Percentiles rank a stretch among this genome's conserved stretches.
Evolutionary conservation across 2,797 vertebrate species (phyloP).

Genomic region (Takifugu rubripes): DNA sequence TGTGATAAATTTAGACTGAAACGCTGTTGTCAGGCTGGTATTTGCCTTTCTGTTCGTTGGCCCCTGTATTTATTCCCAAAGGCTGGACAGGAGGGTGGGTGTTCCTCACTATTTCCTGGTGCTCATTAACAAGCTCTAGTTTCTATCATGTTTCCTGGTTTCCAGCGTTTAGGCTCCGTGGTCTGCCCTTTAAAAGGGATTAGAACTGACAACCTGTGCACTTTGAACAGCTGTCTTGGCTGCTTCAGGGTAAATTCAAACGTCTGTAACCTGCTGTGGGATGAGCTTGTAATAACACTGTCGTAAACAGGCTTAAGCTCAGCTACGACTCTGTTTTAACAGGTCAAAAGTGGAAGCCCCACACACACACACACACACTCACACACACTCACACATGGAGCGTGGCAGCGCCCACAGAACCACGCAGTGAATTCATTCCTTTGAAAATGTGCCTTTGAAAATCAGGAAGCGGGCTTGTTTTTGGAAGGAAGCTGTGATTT

Average conservation of each 20-base stretch:
- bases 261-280: background rate
- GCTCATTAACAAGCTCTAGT: too few species aligned
- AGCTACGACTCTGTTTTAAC: background rate
- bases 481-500: slow-evolving; percentile 6
- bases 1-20: too few species aligned
- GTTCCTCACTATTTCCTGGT: too few species aligned
- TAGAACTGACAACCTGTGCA: slow-evolving; percentile 9
- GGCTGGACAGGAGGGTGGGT: too few species aligned
- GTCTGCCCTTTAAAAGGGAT: slow-evolving; percentile 7
- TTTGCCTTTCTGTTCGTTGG: too few species aligned
- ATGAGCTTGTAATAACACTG: too few species aligned
- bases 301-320: background rate
- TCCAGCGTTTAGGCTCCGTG: slow-evolving; percentile 14
- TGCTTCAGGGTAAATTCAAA: slow-evolving; percentile 38
- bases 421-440: slow-evolving; percentile 24
- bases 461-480: slow-evolving; percentile 11
- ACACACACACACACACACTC: background rate
- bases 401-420: too few species aligned
- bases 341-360: background rate
- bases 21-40: background rate
- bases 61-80: too few species aligned
- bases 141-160: background rate
- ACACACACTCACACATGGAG: background rate
- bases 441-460: slow-evolving; percentile 45
- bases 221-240: slow-evolving; percentile 7